Base-by-base conservation (phyloP, 1,140 invertebrate genomes). In the Drosophila takahashii region DNA sequence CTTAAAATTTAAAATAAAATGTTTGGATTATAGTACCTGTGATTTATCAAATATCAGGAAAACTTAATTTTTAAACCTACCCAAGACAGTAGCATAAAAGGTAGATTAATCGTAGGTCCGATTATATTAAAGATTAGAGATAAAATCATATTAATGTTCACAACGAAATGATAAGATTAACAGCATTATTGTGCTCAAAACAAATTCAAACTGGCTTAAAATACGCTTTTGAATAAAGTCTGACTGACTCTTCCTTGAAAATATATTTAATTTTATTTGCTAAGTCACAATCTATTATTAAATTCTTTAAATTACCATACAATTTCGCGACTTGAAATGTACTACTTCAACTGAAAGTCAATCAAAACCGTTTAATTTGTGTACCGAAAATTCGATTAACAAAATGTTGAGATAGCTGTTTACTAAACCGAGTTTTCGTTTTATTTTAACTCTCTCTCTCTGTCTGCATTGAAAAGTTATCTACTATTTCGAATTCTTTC, bases 391-490 rank as follows among this genome's bases (percentile, higher is more conserved):
- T 50, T 62, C n/a, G n/a, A 41, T 64, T 48, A 50, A 39, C 42
- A 32, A 50, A 29, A 39, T 11, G 6, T 15, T 6, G 26, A 26
- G n/a, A 22, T 50, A 27, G 53, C 13, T 51, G 58, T 32, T 51
- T 22, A 29, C 34, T 7, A 18, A 60, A 39, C 15, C 15, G 1
- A 50, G 44, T 48, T 50, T 50, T 45, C 13, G 9, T 11, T 39
- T 61, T 39, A 13, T 34, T 26, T 50, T 10, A 29, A 47, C 9
- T 15, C 61, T 16, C 37, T 8, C 47, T 11, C 16, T 27, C 5
- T 32, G 16, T 18, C n/a, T n/a, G 27, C 47, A 50, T 9, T 15
- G 13, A 11, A 70, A 70, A 71, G 42, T 70, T 71, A 48, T 71
- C 65, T 37, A 37, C 27, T 13, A 39, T 39, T 70, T 70, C 42